A percentile compares a stretch with the other conserved stretches of the same genome.
Conservation (phyloP, 2,113 vertebrate genomes). For the Planiliza haematocheilus region DNA sequence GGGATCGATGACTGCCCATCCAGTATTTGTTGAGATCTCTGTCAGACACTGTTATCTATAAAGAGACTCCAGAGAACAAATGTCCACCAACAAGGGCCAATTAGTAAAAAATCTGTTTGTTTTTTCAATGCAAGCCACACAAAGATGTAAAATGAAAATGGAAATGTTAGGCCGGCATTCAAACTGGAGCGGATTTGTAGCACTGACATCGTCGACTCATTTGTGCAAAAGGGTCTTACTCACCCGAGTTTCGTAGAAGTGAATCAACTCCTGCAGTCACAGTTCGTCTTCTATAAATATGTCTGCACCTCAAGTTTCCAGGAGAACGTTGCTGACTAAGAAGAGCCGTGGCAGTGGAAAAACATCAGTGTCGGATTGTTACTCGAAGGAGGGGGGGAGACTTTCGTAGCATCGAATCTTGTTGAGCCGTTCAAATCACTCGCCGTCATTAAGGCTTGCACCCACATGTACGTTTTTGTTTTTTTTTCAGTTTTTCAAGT, state of each 20-base stretch:
- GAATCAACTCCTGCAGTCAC: constrained; percentile 19
- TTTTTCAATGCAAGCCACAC: neutral
- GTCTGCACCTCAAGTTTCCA: neutral
- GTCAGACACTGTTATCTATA: neutral
- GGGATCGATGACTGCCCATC: too few species aligned
- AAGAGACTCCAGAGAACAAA: neutral
- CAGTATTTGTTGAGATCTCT: too few species aligned
- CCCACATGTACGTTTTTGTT: too few species aligned
- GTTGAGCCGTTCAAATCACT: too few species aligned
- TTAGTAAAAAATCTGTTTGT: neutral
- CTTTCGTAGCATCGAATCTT: neutral
- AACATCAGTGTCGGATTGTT: neutral
- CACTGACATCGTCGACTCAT: too few species aligned
- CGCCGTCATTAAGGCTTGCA: too few species aligned
- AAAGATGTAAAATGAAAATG: too few species aligned
- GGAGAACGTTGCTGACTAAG: constrained; percentile 1
- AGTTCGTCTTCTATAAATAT: neutral
- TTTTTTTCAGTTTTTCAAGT: too few species aligned
- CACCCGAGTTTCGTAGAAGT: neutral
- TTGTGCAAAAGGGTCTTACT: too few species aligned
- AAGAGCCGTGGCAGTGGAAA: constrained; percentile 3
- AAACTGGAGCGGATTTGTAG: neutral
- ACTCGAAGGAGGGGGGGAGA: neutral
- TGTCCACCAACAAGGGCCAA: neutral
- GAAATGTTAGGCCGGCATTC: too few species aligned